Evolutionary conservation across 2,888 invertebrate species (phyloP).

Genomic region (Neocrepidodera transversa): DNA sequence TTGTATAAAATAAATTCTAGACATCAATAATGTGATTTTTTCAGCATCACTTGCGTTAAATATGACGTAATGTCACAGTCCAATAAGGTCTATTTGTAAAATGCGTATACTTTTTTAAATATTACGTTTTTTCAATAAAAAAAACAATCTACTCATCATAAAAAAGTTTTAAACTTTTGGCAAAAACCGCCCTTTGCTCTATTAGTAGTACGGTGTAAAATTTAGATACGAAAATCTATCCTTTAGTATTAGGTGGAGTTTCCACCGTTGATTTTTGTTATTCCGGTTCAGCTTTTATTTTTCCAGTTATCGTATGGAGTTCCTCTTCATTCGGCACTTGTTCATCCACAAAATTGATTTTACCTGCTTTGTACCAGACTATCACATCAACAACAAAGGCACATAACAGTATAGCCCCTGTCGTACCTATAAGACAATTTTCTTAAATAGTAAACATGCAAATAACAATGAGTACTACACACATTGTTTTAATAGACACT

Average conservation of each 20-base stretch:
- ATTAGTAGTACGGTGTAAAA: constrained; percentile 11
- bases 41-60: too few species aligned
- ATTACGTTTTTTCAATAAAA: too few species aligned
- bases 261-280: constrained; percentile 46
- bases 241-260: constrained; percentile 17
- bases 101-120: too few species aligned
- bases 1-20: too few species aligned
- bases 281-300: constrained; percentile 53
- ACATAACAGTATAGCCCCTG: constrained; percentile 82
- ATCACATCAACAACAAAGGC: constrained; percentile 89
- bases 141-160: too few species aligned
- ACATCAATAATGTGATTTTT: too few species aligned
- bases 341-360: constrained; percentile 74
- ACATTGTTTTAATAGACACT: too few species aligned
- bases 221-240: constrained; percentile 15
- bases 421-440: constrained; percentile 71
- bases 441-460: too few species aligned
- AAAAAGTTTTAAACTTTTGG: constrained; percentile 3
- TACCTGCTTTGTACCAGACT: constrained; percentile 88
- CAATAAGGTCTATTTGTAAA: too few species aligned
- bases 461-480: too few species aligned
- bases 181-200: constrained; percentile 16
- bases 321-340: constrained; percentile 62
- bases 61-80: too few species aligned
- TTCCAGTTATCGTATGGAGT: constrained; percentile 59